phyloP scores from a whole-genome alignment of 2,797 vertebrate genomes.

The Naso thynnoides region DNA sequence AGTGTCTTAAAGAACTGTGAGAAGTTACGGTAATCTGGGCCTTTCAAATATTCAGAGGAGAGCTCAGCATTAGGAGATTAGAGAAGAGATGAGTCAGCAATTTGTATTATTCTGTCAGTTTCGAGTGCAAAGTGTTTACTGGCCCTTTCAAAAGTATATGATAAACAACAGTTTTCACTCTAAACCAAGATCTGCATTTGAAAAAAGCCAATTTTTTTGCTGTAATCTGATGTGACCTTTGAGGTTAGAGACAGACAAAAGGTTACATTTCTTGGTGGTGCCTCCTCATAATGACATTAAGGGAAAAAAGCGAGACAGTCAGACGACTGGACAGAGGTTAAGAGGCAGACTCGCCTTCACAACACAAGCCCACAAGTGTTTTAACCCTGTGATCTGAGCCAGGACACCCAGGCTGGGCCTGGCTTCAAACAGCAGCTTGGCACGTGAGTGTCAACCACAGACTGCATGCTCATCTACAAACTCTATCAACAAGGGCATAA shows the following conservation, averaged over 20 bases:
- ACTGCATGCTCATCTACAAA: constrained; percentile 47
- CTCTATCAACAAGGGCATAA: constrained; percentile 58
- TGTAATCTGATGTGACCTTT: constrained; percentile 30
- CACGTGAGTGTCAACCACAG: constrained; percentile 45
- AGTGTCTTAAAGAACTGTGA: too few relatives aligned
- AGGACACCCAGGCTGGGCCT: constrained; percentile 10
- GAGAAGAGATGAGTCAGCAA: constrained; percentile 7
- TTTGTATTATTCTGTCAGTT: too few relatives aligned
- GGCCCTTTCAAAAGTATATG: constrained; percentile 7
- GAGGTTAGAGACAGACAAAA: neutral
- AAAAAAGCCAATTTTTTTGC: neutral
- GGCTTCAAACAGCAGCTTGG: constrained; percentile 37
- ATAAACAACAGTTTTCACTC: neutral
- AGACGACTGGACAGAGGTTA: constrained; percentile 26
- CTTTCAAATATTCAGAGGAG: neutral
- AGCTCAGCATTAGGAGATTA: neutral
- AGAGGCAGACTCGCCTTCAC: constrained; percentile 29
- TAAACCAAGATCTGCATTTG: neutral
- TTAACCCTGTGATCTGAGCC: constrained; percentile 25
- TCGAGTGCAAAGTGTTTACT: neutral
- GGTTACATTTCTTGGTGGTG: neutral
- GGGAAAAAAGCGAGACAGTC: constrained; percentile 12
- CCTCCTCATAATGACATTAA: constrained; percentile 19
- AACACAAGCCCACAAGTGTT: constrained; percentile 16
- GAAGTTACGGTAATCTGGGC: neutral